A percentile compares a stretch with the other conserved stretches of the same genome.
These are phyloP conservation scores for Ganaspis brasiliensis DNA, from an alignment of 2,888 invertebrate species.

Conservation along the genomic window DNA sequence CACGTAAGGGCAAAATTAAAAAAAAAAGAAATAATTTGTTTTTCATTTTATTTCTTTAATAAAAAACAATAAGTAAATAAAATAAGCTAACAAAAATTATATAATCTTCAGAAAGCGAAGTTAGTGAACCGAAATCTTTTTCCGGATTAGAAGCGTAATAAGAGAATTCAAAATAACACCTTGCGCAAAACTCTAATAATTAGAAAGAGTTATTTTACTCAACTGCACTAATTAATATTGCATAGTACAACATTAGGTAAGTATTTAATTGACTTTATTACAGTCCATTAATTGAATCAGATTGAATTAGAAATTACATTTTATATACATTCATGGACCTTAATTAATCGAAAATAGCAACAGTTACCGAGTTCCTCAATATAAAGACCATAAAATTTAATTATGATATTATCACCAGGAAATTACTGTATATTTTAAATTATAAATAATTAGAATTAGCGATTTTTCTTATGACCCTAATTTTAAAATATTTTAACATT, in stretches of 20 bases:
- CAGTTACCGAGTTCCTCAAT: background rate
- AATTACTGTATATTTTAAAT: background rate
- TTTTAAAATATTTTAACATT: background rate
- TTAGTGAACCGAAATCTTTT: background rate
- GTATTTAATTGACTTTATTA: constrained; percentile 10
- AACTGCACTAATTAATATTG: constrained; percentile 16
- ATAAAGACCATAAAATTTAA: constrained; percentile 1
- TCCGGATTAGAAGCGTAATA: constrained; percentile 2
- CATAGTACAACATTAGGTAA: constrained; percentile 14
- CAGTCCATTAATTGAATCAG: background rate
- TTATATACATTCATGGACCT: background rate
- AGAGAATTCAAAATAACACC: background rate
- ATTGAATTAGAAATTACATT: background rate
- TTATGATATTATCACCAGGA: constrained; percentile 16
- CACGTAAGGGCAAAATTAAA: background rate
- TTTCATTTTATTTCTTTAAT: background rate
- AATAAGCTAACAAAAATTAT: background rate
- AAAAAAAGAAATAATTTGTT: constrained; percentile 1
- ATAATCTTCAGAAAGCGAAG: background rate
- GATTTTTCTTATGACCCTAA: background rate
- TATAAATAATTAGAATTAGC: constrained; percentile 1
- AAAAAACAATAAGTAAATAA: no score
- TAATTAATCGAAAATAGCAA: constrained; percentile 15
- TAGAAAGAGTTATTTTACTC: constrained; percentile 19
- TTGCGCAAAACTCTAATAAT: constrained; percentile 9